Evolutionary conservation across 2,113 vertebrate species (phyloP).

Genomic region (Phoenicopterus ruber): DNA sequence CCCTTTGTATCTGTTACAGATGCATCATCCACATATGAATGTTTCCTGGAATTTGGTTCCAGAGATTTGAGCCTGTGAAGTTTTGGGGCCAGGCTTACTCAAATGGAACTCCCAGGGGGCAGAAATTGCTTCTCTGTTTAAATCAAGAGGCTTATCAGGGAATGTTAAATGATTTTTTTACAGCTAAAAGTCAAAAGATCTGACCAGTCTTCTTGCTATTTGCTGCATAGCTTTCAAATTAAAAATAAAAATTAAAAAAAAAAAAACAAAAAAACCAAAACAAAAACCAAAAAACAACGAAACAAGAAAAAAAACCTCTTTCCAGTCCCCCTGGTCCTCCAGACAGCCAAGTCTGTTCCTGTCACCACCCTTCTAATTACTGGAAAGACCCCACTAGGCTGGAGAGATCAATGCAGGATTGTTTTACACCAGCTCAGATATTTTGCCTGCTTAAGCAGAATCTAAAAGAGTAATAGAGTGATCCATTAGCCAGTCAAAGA

Average conservation of each 20-base stretch:
- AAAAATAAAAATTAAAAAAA: background rate
- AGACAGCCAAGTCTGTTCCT: slow-evolving; percentile 19
- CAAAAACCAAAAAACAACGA: background rate
- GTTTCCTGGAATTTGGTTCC: slow-evolving; percentile 57
- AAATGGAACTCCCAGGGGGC: slow-evolving; percentile 55
- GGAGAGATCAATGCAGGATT: slow-evolving; percentile 43
- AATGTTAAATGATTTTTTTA: slow-evolving; percentile 26
- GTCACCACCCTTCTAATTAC: slow-evolving; percentile 56
- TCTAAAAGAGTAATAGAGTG: background rate
- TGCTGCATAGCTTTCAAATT: background rate
- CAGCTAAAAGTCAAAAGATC: slow-evolving; percentile 41
- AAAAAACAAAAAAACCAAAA: background rate
- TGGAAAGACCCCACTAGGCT: slow-evolving; percentile 51
- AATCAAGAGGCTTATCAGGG: slow-evolving; percentile 45
- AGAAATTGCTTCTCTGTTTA: slow-evolving; percentile 48
- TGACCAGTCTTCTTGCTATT: background rate
- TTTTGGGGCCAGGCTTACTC: slow-evolving; percentile 31
- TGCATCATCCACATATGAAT: slow-evolving; percentile 48
- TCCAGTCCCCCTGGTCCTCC: background rate
- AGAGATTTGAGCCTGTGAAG: slow-evolving; percentile 57
- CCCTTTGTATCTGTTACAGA: slow-evolving; percentile 50
- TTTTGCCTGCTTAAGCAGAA: slow-evolving; percentile 47
- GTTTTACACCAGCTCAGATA: slow-evolving; percentile 36
- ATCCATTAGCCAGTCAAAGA: background rate
- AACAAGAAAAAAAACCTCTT: background rate